Evolutionary conservation across 1,140 invertebrate genomes (phyloP), one percentile per base, ranked within the genome.

Genomic region (Diorhabda sublineata): DNA sequence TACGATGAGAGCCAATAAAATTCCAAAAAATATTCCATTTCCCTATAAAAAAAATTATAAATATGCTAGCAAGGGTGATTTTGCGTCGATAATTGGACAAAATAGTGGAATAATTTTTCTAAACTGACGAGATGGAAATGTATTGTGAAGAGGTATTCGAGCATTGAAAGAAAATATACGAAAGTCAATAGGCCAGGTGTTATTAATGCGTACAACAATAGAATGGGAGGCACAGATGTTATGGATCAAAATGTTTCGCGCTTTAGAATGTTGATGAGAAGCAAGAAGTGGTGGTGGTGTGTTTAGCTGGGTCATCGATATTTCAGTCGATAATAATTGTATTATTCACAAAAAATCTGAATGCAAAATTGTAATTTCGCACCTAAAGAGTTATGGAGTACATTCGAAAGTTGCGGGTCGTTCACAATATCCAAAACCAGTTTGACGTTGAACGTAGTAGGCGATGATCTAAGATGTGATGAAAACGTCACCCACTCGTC

Each of bases 221-320:
- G 65, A 60, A 80, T 79, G 78, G 78, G 77, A 6, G 77, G 78
- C 4, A 77, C 78, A 26, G 80, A 82, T 65, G 63, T 74, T 52
- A 79, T 80, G 71, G 79, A 81, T 64, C 73, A 81, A 76, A 80
- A 81, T 74, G 71, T 81, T 41, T 61, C 70, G 7, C 66, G 69
- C n/a, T 80, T 81, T 70, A 67, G 80, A 65, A 74, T 82, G 57
- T 43, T 42, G 5, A 80, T 82, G 61, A 58, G 79, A 6, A 64
- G 71, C 47, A 80, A 80, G 71, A 81, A 79, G 70, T 81, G 78
- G 80, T 81, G 77, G 70, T 82, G 76, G 77, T 69, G 71, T 9
- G 62, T 81, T 81, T 62, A 75, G 74, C 59, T 78, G 74, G 71
- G 69, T 77, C 44, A 42, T 81, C 42, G 76, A 80, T 72, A 75